These are phyloP conservation scores for Tenthredo amoena DNA, from an alignment of 2,888 invertebrate species.

Conservation along the genomic window DNA sequence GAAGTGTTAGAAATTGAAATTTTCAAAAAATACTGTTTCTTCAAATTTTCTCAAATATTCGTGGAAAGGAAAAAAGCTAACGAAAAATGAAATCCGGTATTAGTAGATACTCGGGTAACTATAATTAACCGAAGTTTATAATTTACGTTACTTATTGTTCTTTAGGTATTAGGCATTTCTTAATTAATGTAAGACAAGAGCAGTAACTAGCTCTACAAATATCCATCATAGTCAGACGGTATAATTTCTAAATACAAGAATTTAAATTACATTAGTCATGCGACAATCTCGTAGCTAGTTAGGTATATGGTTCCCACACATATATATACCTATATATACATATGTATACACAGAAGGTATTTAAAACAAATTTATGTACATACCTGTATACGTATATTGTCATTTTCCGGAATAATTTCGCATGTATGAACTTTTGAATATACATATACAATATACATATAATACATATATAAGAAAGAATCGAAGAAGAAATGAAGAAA, in stretches of 20 bases:
- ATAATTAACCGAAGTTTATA: too few relatives aligned
- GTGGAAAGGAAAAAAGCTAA: too few relatives aligned
- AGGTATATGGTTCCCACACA: neutral
- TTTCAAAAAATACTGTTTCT: too few relatives aligned
- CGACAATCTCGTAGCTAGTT: neutral
- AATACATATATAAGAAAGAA: neutral
- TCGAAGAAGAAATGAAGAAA: neutral
- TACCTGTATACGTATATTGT: neutral
- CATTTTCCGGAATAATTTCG: neutral
- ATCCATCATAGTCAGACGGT: neutral
- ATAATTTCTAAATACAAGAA: neutral
- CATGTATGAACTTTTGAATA: neutral
- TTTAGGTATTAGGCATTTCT: neutral
- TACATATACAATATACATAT: neutral
- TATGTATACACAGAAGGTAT: neutral
- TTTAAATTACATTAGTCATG: conserved; percentile 6
- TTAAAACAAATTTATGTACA: neutral
- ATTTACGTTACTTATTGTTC: neutral
- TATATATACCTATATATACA: neutral
- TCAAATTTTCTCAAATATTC: too few relatives aligned
- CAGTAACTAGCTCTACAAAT: neutral
- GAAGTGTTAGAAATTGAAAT: too few relatives aligned
- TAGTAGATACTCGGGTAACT: too few relatives aligned
- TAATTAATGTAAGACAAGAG: neutral
- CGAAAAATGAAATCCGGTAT: too few relatives aligned